Percentiles rank a stretch among this genome's conserved stretches.
Conservation (phyloP, 30 jellyfish, hydroid and myxozoan genomes). For the Chrysaora quinquecirrha region DNA sequence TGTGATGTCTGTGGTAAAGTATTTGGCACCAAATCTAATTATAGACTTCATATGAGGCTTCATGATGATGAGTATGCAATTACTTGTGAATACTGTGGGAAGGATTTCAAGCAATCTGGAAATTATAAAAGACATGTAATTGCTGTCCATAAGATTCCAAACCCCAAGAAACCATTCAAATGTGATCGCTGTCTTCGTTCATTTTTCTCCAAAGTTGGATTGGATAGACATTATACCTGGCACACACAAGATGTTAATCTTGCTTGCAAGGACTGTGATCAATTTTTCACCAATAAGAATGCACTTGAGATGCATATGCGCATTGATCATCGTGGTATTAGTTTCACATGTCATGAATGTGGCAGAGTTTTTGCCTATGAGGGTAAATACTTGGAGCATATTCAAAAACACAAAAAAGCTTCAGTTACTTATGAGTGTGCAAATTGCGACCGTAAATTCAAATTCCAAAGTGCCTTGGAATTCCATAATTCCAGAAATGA, state of each 20-base stretch:
- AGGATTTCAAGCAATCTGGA: conserved; percentile 9
- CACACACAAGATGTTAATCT: neutral
- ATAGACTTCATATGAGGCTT: neutral
- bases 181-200: conserved; percentile 16
- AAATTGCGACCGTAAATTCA: neutral
- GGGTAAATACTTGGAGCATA: neutral
- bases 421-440: neutral
- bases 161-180: neutral
- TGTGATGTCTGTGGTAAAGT: conserved; percentile 1
- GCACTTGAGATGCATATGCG: neutral
- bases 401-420: neutral
- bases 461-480: neutral
- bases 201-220: neutral
- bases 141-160: neutral
- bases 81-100: conserved; percentile 11
- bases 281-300: neutral
- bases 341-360: neutral
- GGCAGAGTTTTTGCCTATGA: neutral
- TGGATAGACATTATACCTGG: neutral
- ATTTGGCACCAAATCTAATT: neutral
- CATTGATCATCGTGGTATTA: neutral
- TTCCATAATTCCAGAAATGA: neutral
- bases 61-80: neutral
- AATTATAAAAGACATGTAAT: neutral
- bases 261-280: neutral